These are phyloP conservation scores for Homarus gammarus DNA, from an alignment of 2,888 invertebrate species.

Conservation along the genomic window DNA sequence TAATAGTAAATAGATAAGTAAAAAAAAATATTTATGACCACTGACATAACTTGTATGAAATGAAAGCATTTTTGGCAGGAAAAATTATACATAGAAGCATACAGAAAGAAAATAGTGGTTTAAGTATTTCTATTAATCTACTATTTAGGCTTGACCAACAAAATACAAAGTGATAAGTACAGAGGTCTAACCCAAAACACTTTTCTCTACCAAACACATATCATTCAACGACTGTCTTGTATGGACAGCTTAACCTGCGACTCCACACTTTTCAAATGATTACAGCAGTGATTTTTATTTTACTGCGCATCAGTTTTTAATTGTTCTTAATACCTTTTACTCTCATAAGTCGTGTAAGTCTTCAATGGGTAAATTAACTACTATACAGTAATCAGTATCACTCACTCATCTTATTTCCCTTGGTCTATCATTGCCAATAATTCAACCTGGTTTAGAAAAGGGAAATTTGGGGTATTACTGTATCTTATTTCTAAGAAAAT, in stretches of 20 bases:
- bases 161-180: conserved; percentile 24
- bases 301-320: no score
- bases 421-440: no score
- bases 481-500: no score
- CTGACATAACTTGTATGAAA: conserved; percentile 53
- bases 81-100: conserved; percentile 22
- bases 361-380: no score
- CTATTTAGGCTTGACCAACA: conserved; percentile 22
- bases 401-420: no score
- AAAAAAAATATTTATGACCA: background rate
- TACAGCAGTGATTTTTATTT: background rate
- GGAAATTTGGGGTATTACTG: no score
- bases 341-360: no score
- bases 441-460: no score
- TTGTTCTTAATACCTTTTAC: no score
- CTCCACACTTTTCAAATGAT: background rate
- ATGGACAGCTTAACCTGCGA: background rate
- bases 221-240: background rate
- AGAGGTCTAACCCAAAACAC: background rate
- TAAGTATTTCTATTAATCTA: conserved; percentile 29
- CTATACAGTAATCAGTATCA: no score
- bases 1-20: background rate
- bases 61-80: conserved; percentile 55
- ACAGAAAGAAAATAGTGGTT: conserved; percentile 29
- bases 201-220: background rate